A percentile compares a stretch with the other conserved stretches of the same genome.
phyloP scores from a whole-genome alignment of 2,797 vertebrate species.

The Sebastes nivosus region DNA sequence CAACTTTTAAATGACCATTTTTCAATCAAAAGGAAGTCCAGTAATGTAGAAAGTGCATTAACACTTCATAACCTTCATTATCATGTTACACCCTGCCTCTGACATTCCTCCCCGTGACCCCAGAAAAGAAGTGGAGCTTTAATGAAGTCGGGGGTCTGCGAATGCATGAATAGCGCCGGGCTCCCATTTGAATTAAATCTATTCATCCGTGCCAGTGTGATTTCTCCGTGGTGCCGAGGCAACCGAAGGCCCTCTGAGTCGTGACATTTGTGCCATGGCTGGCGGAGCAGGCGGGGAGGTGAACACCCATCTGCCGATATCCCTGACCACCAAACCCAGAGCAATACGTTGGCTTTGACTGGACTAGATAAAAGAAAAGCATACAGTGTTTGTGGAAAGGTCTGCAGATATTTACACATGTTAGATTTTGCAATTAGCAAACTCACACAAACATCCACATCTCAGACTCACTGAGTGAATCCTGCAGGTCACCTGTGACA shows the following conservation, averaged over 20 bases:
- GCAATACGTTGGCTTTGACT: background rate
- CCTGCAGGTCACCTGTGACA: slow-evolving; percentile 42
- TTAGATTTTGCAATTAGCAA: slow-evolving; percentile 3
- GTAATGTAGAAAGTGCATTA: slow-evolving; percentile 53
- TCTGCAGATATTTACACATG: background rate
- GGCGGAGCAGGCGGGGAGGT: slow-evolving; percentile 56
- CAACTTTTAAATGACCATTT: slow-evolving; percentile 34
- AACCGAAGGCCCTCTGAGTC: slow-evolving; percentile 57
- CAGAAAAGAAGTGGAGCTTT: slow-evolving; percentile 53
- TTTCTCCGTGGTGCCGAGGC: slow-evolving; percentile 61
- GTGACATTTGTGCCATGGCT: slow-evolving; percentile 69
- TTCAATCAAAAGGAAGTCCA: slow-evolving; percentile 14
- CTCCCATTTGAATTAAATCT: slow-evolving; percentile 72
- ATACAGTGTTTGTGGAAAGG: background rate
- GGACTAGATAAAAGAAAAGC: background rate
- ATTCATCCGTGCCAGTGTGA: slow-evolving; percentile 68
- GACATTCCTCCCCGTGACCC: slow-evolving; percentile 56
- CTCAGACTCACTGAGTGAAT: background rate
- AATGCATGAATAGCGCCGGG: slow-evolving; percentile 61
- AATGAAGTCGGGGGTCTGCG: slow-evolving; percentile 64
- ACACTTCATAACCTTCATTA: slow-evolving; percentile 60
- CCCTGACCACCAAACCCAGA: slow-evolving; percentile 21
- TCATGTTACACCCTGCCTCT: slow-evolving; percentile 36
- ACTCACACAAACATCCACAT: background rate
- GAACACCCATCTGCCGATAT: slow-evolving; percentile 51